These are phyloP conservation scores for Dryobates pubescens DNA, from an alignment of 2,797 vertebrate genomes.

Conservation along the genomic window DNA sequence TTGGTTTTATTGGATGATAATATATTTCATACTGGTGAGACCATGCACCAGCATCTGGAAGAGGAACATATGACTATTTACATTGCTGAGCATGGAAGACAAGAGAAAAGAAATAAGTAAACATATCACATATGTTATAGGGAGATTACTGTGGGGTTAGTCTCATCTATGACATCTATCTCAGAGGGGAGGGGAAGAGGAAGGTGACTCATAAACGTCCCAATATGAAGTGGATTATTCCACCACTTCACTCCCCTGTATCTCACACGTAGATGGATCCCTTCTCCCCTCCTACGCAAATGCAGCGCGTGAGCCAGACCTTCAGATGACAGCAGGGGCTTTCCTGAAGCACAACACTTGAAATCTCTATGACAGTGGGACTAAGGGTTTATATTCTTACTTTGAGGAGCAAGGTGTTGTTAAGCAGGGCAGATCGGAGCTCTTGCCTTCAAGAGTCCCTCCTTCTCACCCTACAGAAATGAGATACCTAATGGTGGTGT, in stretches of 20 bases:
- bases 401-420: neutral
- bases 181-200: conserved; percentile 54
- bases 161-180: conserved; percentile 44
- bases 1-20: conserved; percentile 72
- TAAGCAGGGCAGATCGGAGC: neutral
- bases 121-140: conserved; percentile 55
- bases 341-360: neutral
- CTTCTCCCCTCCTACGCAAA: conserved; percentile 5
- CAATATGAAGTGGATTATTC: conserved; percentile 56
- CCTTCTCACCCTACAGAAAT: neutral
- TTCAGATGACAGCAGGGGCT: neutral
- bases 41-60: conserved; percentile 68
- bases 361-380: fast-evolving
- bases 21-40: conserved; percentile 73
- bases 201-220: conserved; percentile 68
- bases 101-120: conserved; percentile 66
- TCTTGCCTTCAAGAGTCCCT: neutral
- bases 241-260: conserved; percentile 53
- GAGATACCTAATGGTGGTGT: fast-evolving
- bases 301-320: neutral
- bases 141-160: conserved; percentile 20
- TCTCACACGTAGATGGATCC: neutral
- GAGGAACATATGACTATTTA: conserved; percentile 69
- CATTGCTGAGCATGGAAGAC: conserved; percentile 57
- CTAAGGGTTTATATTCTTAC: neutral